Base-by-base conservation (phyloP, 2,888 invertebrate species). In the Platycheirus rosarum region DNA sequence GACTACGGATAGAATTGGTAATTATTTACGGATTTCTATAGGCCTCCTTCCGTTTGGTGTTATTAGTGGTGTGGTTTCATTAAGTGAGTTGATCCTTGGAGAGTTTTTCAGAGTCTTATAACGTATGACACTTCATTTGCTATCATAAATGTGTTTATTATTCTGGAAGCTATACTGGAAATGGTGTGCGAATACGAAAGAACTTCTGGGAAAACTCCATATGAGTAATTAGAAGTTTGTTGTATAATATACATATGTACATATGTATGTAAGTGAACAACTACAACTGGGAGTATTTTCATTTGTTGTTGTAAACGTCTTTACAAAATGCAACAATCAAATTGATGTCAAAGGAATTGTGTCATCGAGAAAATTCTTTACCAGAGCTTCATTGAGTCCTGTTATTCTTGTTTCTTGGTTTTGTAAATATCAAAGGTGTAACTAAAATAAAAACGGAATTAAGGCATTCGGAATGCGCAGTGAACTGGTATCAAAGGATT, bases 31-130 rank as follows among this genome's bases (percentile, higher is more conserved):
- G 55, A 73, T 73, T 82, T 55, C 14, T 57, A 42, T 57, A 49
- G 55, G 76, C 76, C 66, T 71, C 60, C n/a, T 66, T 66, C 62
- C 48, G 70, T 80, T 80, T 70, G 46, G 53, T 66, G 60, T 80
- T 80, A 80, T 71, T 80, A 75, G 66, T 76, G 76, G 35, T 53
- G 75, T 80, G 76, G 80, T 80, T 80, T 46, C 69, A 65, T 66
- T 80, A 75, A 65, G 65, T 69, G 65, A 69, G 60, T 60, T 65
- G 49, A 80, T 80, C 70, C 70, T 65, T 26, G 42, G 68, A 42
- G 74, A 44, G 48, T 49, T 37, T 49, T 55, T 44, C 11, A 20
- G 13, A 53, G 18, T 57, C 49, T 51, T 40, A 29, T 62, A 74
- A 37, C 51, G 57, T 65, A 57, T 75, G 75, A 65, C 63, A 69